A percentile compares a stretch with the other conserved stretches of the same genome.
Conservation (phyloP, 2,888 invertebrate species). For the Noctua comes region DNA sequence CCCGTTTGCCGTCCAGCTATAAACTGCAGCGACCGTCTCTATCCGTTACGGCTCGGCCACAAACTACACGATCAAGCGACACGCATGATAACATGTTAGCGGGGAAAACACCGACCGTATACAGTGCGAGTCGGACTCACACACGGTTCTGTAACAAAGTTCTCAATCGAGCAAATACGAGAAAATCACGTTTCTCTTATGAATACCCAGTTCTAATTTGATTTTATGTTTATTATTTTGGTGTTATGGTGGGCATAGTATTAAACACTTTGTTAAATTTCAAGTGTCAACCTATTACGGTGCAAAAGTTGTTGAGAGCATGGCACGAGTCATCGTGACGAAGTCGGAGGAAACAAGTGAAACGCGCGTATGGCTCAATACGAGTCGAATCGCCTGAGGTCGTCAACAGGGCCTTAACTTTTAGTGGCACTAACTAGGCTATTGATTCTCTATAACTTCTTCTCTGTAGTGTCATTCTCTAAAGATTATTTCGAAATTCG, state of each 20-base stretch:
- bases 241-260: background rate
- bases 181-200: background rate
- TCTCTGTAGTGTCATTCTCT: background rate
- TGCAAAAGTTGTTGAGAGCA: background rate
- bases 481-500: background rate
- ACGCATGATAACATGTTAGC: no score
- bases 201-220: background rate
- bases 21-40: constrained; percentile 31
- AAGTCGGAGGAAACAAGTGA: background rate
- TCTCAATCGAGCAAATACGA: background rate
- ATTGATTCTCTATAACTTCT: no score
- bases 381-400: background rate
- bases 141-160: background rate
- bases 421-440: background rate
- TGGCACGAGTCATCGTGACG: background rate
- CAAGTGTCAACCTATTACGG: background rate
- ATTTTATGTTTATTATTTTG: background rate
- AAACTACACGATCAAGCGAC: background rate
- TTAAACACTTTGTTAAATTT: background rate
- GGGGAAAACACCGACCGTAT: background rate
- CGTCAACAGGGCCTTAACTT: background rate
- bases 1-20: constrained; percentile 27
- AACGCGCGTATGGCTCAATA: background rate
- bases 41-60: background rate
- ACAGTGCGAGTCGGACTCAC: background rate